These are phyloP conservation scores for Schlechtendalia chinensis DNA, from an alignment of 1,140 invertebrate genomes.

Conservation along the genomic window DNA sequence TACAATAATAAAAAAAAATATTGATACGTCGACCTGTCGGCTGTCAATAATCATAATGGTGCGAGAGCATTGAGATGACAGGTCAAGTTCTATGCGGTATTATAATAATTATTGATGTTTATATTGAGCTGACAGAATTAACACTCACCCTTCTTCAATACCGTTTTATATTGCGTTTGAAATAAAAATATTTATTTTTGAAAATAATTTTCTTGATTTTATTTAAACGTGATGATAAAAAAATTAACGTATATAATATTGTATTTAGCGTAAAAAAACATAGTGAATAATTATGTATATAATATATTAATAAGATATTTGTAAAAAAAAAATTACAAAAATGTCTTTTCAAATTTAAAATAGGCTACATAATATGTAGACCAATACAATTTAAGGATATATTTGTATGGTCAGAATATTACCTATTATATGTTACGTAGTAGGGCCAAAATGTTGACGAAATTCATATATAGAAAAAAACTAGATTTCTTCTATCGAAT, in stretches of 20 bases:
- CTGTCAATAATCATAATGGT: background rate
- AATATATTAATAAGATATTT: background rate
- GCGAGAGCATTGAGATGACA: background rate
- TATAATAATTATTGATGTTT: slow-evolving; percentile 13
- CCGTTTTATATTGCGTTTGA: background rate
- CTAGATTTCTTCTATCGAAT: too few relatives aligned
- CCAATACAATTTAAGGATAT: slow-evolving; percentile 14
- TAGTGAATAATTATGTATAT: slow-evolving; percentile 4
- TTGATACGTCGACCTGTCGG: background rate
- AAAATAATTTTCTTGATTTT: slow-evolving; percentile 21
- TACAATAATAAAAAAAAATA: background rate
- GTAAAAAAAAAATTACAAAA: slow-evolving; percentile 21
- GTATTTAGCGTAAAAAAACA: slow-evolving; percentile 3
- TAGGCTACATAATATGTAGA: background rate
- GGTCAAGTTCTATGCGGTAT: background rate
- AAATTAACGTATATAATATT: background rate
- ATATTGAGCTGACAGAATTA: background rate
- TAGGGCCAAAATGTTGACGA: too few relatives aligned
- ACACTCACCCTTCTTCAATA: too few relatives aligned
- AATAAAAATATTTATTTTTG: slow-evolving; percentile 7
- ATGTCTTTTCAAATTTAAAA: slow-evolving; percentile 13
- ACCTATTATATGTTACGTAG: background rate
- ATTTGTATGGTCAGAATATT: slow-evolving; percentile 4
- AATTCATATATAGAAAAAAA: too few relatives aligned
- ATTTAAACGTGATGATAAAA: slow-evolving; percentile 10